phyloP scores from a whole-genome alignment of 2,113 vertebrate genomes.

The Phylloscopus trochiloides region DNA sequence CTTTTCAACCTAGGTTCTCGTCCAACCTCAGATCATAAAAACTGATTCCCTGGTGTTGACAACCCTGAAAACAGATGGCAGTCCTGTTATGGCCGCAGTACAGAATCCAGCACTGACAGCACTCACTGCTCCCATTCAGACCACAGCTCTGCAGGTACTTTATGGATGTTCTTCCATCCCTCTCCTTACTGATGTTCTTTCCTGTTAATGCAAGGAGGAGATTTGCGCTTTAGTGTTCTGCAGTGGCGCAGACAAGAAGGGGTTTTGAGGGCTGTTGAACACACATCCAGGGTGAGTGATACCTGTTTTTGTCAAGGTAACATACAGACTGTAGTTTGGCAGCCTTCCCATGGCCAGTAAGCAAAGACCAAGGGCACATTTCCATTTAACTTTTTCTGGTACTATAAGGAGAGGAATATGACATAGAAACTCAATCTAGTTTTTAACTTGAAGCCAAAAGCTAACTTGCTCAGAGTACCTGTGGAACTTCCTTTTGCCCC shows the following conservation, averaged over 20 bases:
- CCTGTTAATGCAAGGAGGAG: background rate
- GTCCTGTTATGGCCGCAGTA: constrained; percentile 88
- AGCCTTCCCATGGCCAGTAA: constrained; percentile 12
- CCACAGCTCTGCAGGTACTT: constrained; percentile 87
- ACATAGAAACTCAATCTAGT: background rate
- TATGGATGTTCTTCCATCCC: background rate
- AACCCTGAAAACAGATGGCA: constrained; percentile 90
- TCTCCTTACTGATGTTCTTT: background rate
- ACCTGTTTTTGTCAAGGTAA: constrained; percentile 26
- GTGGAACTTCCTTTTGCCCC: background rate
- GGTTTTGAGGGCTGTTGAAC: background rate
- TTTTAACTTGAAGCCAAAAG: constrained; percentile 14
- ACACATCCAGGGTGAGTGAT: background rate
- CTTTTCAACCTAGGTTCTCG: constrained; percentile 79
- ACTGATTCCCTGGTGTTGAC: constrained; percentile 94
- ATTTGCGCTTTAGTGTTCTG: background rate
- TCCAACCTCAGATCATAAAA: constrained; percentile 97
- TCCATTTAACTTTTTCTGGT: constrained; percentile 15
- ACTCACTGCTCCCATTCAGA: constrained; percentile 89
- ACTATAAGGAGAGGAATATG: background rate
- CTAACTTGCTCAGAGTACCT: background rate
- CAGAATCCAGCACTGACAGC: constrained; percentile 89
- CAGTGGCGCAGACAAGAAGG: background rate
- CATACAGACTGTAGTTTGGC: constrained; percentile 11
- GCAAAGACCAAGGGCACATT: constrained; percentile 31